A percentile compares a stretch with the other conserved stretches of the same genome.
Evolutionary conservation across 2,797 vertebrate species (phyloP).

Genomic region (Pagetopsis macropterus): DNA sequence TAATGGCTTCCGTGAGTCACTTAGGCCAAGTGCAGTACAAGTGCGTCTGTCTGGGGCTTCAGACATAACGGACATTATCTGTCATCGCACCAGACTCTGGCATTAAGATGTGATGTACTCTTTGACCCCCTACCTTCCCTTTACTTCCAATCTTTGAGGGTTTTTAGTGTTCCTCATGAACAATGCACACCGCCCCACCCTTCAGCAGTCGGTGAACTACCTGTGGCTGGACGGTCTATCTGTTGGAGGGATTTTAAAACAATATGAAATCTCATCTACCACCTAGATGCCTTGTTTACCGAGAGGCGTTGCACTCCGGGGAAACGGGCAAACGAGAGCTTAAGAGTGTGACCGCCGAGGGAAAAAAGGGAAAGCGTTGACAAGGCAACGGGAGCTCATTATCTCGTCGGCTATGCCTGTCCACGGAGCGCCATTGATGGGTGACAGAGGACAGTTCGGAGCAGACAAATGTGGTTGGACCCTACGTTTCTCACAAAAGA

Average conservation of each 20-base stretch:
- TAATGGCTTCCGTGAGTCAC: conserved; percentile 19
- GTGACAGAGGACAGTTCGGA: conserved; percentile 62
- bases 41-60: not conserved
- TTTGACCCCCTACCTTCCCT: not conserved
- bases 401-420: conserved; percentile 76
- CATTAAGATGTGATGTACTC: not conserved
- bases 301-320: conserved; percentile 45
- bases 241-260: conserved; percentile 55
- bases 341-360: conserved; percentile 42
- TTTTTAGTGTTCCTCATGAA: not conserved
- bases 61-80: not conserved
- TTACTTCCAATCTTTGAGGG: not conserved
- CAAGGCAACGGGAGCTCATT: conserved; percentile 82
- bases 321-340: conserved; percentile 49
- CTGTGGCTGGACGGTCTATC: conserved; percentile 8
- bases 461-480: conserved; percentile 67
- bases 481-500: conserved; percentile 53
- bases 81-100: not conserved
- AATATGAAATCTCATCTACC: conserved; percentile 61
- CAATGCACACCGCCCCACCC: not conserved
- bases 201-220: not conserved
- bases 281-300: conserved; percentile 63
- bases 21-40: not conserved
- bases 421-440: conserved; percentile 68
- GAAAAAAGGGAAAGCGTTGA: conserved; percentile 61